Evolutionary conservation across 1,140 invertebrate species (phyloP).

Genomic region (Pemphigus obesinymphae): DNA sequence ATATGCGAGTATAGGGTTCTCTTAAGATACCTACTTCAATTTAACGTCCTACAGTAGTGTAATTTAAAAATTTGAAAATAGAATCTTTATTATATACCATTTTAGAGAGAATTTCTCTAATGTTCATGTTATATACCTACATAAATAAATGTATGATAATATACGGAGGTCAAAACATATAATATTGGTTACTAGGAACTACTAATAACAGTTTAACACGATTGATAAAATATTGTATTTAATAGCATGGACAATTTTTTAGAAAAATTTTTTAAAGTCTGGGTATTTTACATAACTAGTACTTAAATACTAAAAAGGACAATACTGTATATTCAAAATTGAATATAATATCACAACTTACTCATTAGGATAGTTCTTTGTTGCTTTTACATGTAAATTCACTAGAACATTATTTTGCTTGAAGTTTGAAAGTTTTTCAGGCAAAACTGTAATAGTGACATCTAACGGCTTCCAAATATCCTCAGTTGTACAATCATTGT

Average conservation of each 20-base stretch:
- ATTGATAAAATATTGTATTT: not conserved
- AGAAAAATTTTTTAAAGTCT: conserved; percentile 9
- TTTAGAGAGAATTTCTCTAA: too few relatives aligned
- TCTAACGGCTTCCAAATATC: conserved; percentile 63
- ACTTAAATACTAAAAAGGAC: conserved; percentile 20
- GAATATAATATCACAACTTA: conserved; percentile 52
- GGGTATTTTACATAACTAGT: not conserved
- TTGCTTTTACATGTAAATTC: conserved; percentile 65
- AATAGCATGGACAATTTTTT: too few relatives aligned
- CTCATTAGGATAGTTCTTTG: conserved; percentile 66
- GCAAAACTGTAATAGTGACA: conserved; percentile 61
- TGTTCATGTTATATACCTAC: too few relatives aligned
- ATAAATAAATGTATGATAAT: too few relatives aligned
- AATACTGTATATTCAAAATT: conserved; percentile 17
- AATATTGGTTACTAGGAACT: too few relatives aligned
- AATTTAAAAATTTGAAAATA: too few relatives aligned
- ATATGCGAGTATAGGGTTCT: too few relatives aligned
- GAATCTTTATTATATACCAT: too few relatives aligned
- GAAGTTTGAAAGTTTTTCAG: conserved; percentile 47
- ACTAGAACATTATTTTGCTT: conserved; percentile 63
- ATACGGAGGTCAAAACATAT: too few relatives aligned
- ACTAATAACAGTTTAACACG: not conserved
- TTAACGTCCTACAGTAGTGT: too few relatives aligned
- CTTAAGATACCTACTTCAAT: too few relatives aligned
- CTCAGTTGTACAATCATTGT: conserved; percentile 53